phyloP scores from a whole-genome alignment of 2,797 vertebrate genomes.

The Chiroxiphia lanceolata region DNA sequence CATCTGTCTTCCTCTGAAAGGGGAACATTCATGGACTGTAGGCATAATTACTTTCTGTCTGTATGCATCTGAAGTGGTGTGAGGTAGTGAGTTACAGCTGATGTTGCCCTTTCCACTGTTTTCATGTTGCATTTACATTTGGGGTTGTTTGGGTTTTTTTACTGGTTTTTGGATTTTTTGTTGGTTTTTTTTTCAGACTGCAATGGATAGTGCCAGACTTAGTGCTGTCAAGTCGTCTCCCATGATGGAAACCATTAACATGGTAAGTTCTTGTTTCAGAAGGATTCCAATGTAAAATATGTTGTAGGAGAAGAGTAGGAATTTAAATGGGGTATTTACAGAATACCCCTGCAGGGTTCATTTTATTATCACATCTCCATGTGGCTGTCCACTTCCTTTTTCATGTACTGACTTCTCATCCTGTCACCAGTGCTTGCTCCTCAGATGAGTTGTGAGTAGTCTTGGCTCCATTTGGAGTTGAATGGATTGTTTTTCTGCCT shows the following conservation, averaged over 20 bases:
- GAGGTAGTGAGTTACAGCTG: not conserved
- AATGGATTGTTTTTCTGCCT: not conserved
- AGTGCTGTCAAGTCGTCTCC: conserved; percentile 97
- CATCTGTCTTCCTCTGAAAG: not conserved
- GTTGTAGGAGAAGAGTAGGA: not conserved
- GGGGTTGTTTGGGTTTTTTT: not conserved
- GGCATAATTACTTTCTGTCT: not conserved
- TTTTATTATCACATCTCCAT: not conserved
- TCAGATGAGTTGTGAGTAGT: not conserved
- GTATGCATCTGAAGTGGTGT: not conserved
- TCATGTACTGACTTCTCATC: not conserved
- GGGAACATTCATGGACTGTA: not conserved
- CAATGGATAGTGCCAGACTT: conserved; percentile 95
- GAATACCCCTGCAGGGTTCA: not conserved
- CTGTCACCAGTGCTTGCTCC: not conserved
- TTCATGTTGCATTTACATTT: not conserved
- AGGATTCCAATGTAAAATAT: not conserved
- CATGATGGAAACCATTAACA: conserved; percentile 99
- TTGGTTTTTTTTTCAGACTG: conserved; percentile 77
- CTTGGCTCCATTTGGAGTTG: not conserved
- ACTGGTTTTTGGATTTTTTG: not conserved
- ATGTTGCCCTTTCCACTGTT: not conserved
- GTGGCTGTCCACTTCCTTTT: not conserved
- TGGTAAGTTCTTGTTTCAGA: conserved; percentile 78
- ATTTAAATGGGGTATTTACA: not conserved